phyloP scores from a whole-genome alignment of 2,797 vertebrate species.

The Sarcophilus harrisii region DNA sequence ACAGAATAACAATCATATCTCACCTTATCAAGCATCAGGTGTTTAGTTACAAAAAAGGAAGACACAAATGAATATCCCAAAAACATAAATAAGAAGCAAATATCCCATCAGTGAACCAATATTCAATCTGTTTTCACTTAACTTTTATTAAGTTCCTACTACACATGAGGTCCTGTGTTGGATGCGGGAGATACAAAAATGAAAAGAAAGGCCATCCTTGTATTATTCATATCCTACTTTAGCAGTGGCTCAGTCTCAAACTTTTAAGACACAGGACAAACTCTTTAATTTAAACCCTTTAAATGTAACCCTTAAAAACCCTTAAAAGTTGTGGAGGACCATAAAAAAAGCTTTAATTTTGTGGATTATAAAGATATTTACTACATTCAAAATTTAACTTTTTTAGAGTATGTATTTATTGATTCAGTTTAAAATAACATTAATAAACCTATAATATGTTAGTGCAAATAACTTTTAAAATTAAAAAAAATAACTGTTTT shows the following conservation, averaged over 20 bases:
- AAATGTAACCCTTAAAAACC: too few species aligned
- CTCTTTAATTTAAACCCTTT: too few species aligned
- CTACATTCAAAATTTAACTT: too few species aligned
- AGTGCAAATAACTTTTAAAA: too few species aligned
- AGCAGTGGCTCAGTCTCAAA: not conserved
- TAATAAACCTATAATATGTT: too few species aligned
- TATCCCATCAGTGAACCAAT: not conserved
- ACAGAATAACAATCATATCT: constrained; percentile 47
- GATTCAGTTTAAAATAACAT: too few species aligned
- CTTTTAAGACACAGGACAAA: too few species aligned
- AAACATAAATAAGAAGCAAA: constrained; percentile 15
- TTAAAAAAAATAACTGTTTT: too few species aligned
- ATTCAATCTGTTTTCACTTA: not conserved
- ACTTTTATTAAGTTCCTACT: not conserved
- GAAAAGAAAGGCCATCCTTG: not conserved
- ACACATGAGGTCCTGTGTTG: not conserved
- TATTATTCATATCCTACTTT: not conserved
- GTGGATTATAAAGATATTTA: too few species aligned
- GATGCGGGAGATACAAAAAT: not conserved
- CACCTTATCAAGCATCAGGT: constrained; percentile 48
- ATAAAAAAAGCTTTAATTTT: too few species aligned
- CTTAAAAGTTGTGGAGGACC: too few species aligned
- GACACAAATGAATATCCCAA: constrained; percentile 52
- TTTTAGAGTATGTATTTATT: too few species aligned
- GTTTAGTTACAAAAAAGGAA: constrained; percentile 60